phyloP scores from a whole-genome alignment of 2,797 vertebrate genomes.

The Cuniculus paca region DNA sequence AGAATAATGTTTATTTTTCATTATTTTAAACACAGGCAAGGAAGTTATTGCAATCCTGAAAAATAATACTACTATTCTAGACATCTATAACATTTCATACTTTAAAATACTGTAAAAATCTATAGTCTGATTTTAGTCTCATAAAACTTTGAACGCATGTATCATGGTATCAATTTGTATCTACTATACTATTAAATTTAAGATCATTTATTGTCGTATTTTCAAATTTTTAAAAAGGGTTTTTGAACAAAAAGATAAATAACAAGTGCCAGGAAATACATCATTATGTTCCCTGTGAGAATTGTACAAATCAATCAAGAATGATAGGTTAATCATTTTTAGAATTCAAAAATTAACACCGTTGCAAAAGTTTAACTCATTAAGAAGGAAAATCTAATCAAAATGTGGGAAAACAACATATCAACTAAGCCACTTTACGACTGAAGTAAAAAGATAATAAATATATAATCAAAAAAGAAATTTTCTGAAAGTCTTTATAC shows the following conservation, averaged over 20 bases:
- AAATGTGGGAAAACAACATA: conserved; percentile 71
- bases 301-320: conserved; percentile 78
- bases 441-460: conserved; percentile 24
- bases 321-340: conserved; percentile 84
- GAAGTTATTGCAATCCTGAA: background rate
- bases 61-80: background rate
- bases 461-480: background rate
- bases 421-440: background rate
- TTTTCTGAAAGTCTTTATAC: conserved; percentile 5
- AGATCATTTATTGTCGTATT: conserved; percentile 10
- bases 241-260: conserved; percentile 81
- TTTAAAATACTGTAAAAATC: conserved; percentile 17
- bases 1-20: background rate
- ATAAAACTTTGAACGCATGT: background rate
- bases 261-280: conserved; percentile 80
- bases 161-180: background rate
- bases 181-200: conserved; percentile 1
- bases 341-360: conserved; percentile 69
- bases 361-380: conserved; percentile 73
- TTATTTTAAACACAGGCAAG: conserved; percentile 48
- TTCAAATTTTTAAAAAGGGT: background rate
- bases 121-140: background rate
- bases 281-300: conserved; percentile 79
- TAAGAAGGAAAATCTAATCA: conserved; percentile 72
- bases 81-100: background rate